A percentile compares a stretch with the other conserved stretches of the same genome.
These are phyloP conservation scores for Champsocephalus esox DNA, from an alignment of 2,797 vertebrate genomes.

Conservation along the genomic window DNA sequence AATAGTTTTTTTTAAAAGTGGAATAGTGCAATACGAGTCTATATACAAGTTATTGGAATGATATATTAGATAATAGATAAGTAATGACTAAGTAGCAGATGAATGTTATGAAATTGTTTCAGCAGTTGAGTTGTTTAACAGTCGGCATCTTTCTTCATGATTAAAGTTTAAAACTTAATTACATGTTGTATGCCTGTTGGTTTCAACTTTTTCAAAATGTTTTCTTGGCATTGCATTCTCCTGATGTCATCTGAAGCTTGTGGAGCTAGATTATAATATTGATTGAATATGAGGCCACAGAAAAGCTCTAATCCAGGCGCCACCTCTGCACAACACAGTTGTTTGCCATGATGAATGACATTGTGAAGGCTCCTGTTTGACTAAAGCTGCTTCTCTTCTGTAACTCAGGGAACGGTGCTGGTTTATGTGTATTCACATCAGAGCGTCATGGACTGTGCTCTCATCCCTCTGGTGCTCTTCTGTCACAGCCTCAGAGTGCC, in stretches of 20 bases:
- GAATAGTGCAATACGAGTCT: no score
- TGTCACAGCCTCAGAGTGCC: constrained; percentile 89
- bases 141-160: not conserved
- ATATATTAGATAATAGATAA: no score
- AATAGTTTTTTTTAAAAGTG: no score
- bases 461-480: constrained; percentile 88
- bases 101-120: no score
- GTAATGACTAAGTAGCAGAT: no score
- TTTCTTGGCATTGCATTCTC: constrained; percentile 10
- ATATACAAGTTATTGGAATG: no score
- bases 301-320: not conserved
- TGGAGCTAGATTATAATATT: constrained; percentile 32
- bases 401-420: constrained; percentile 81
- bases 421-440: constrained; percentile 88
- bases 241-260: constrained; percentile 19
- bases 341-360: constrained; percentile 49
- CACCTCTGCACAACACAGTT: constrained; percentile 24
- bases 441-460: constrained; percentile 84
- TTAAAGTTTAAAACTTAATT: not conserved
- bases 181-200: not conserved
- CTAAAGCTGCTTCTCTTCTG: constrained; percentile 46
- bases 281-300: constrained; percentile 27
- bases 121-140: no score
- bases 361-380: constrained; percentile 47
- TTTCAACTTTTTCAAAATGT: constrained; percentile 11